Evolutionary conservation across 2,888 invertebrate genomes (phyloP), one percentile per base, ranked within the genome.

Genomic region (Biston stratarius): DNA sequence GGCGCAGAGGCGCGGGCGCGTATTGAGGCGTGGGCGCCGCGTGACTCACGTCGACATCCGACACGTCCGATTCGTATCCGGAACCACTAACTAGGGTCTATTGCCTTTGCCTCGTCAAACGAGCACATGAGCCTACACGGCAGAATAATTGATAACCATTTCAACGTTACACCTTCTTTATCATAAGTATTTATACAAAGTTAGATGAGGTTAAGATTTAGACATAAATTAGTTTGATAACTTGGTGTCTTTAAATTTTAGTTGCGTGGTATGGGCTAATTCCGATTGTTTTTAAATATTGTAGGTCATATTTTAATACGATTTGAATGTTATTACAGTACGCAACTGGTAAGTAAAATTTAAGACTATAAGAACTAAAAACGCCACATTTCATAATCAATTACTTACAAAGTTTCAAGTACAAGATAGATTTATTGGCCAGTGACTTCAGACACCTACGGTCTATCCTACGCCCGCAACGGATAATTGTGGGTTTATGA

Each of bases 31-130:
- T 89, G 90, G 89, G 86, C 86, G 88, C 91, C 87, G 85, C 87
- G 86, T 92, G 94, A 94, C 86, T 94, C 94, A 94, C 90, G 88
- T 89, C 90, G 94, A 94, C 93, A 94, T 94, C 94, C 94, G 94
- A 94, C 94, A 94, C 92, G 92, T 93, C 91, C 93, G 89, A 91
- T 91, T 84, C 89, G 91, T 92, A 93, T 93, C 93, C 94, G 93
- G 94, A 94, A 93, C 91, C 87, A 91, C 91, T 92, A 92, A 91
- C 90, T 89, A 89, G 89, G 85, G 84, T 83, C 86, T 87, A 88
- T 87, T 87, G 85, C 89, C 82, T 82, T 83, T 76, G 82, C 81
- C 79, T 57, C 83, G 77, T 86, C 86, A 85, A 87, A 87, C 83
- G 76, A 81, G 78, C 83, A 81, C 82, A 82, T 84, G 84, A 85